Conservation (phyloP, 2,888 invertebrate species). For the Eilema sororculum region DNA sequence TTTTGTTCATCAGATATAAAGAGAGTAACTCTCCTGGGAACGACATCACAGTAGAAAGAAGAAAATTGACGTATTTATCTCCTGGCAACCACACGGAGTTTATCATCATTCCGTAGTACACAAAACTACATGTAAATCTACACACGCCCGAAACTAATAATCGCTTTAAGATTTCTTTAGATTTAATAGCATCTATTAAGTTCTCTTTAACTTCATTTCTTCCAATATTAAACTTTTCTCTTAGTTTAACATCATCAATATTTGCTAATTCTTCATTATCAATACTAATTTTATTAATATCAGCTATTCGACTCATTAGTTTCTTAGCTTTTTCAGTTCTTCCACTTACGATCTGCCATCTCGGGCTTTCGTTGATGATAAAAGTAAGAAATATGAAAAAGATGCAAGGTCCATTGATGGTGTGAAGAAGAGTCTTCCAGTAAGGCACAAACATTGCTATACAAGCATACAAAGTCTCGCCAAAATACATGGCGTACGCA, state of each 20-base stretch:
- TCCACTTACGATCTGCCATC: constrained; percentile 75
- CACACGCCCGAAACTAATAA: constrained; percentile 60
- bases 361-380: constrained; percentile 70
- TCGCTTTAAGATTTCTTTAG: constrained; percentile 68
- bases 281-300: constrained; percentile 67
- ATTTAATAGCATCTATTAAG: constrained; percentile 61
- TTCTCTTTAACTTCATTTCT: constrained; percentile 64
- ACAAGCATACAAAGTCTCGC: constrained; percentile 69
- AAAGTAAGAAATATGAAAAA: constrained; percentile 64
- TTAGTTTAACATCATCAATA: constrained; percentile 62
- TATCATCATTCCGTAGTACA: constrained; percentile 75
- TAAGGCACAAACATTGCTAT: constrained; percentile 71
- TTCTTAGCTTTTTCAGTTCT: constrained; percentile 68
- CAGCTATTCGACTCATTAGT: constrained; percentile 61
- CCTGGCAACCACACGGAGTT: constrained; percentile 78
- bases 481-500: constrained; percentile 71
- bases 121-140: constrained; percentile 71
- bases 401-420: constrained; percentile 71
- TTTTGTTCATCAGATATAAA: constrained; percentile 73
- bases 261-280: constrained; percentile 60
- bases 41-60: constrained; percentile 73
- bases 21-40: constrained; percentile 76
- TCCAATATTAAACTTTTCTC: constrained; percentile 66
- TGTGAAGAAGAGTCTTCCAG: constrained; percentile 71
- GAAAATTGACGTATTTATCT: constrained; percentile 74